These are phyloP conservation scores for Diplodus puntazzo DNA, from an alignment of 2,797 vertebrate species.

Conservation along the genomic window DNA sequence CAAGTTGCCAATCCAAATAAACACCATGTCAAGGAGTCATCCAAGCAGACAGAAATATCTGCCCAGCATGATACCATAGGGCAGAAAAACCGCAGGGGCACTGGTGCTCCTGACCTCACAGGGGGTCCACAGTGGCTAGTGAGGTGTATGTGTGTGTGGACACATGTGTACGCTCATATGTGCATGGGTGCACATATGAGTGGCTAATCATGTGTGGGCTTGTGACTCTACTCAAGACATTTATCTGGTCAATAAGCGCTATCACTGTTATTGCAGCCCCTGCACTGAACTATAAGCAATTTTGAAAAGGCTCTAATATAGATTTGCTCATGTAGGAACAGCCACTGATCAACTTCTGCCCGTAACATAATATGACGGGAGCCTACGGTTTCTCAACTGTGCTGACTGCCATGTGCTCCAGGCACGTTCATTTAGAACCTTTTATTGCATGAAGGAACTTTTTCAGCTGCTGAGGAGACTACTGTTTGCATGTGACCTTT, in stretches of 20 bases:
- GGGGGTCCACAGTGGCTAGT: slow-evolving; percentile 67
- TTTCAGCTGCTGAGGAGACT: not conserved
- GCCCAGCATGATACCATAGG: slow-evolving; percentile 85
- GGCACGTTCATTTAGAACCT: not conserved
- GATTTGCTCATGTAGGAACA: slow-evolving; percentile 57
- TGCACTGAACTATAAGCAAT: slow-evolving; percentile 56
- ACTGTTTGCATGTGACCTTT: not conserved
- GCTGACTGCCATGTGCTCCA: slow-evolving; percentile 6
- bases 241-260: slow-evolving; percentile 79
- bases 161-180: slow-evolving; percentile 61
- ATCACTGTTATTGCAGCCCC: slow-evolving; percentile 63
- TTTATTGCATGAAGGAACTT: not conserved
- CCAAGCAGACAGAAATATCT: slow-evolving; percentile 87
- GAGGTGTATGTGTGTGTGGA: slow-evolving; percentile 64
- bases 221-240: slow-evolving; percentile 76
- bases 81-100: slow-evolving; percentile 74
- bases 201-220: slow-evolving; percentile 75
- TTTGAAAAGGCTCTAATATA: slow-evolving; percentile 51
- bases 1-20: slow-evolving; percentile 90
- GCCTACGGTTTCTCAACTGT: slow-evolving; percentile 4
- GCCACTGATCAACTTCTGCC: slow-evolving; percentile 44
- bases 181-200: slow-evolving; percentile 76
- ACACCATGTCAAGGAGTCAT: slow-evolving; percentile 88
- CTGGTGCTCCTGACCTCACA: slow-evolving; percentile 76
- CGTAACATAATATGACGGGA: slow-evolving; percentile 27